Percentiles rank a stretch among this genome's conserved stretches.
These are phyloP conservation scores for Epinephelus fuscoguttatus DNA, from an alignment of 2,113 vertebrate species.

Conservation along the genomic window DNA sequence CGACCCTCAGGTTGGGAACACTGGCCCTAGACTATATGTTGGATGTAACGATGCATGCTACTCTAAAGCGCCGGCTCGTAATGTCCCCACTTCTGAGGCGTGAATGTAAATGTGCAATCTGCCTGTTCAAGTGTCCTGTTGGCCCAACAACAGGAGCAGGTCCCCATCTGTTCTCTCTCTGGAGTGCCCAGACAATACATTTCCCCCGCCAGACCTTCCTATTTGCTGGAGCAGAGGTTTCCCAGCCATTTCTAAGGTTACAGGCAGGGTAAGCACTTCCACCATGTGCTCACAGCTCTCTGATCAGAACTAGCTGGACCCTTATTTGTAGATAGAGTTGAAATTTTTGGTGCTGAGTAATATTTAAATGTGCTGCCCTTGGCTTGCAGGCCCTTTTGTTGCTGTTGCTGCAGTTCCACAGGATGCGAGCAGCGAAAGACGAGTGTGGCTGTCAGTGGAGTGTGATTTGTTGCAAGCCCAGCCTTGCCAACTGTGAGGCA, in stretches of 20 bases:
- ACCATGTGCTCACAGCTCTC: constrained; percentile 57
- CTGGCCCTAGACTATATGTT: constrained; percentile 10
- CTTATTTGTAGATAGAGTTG: constrained; percentile 49
- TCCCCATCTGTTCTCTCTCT: constrained; percentile 92
- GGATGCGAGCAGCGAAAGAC: constrained; percentile 57
- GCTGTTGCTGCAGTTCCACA: constrained; percentile 68
- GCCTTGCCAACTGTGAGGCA: constrained; percentile 81
- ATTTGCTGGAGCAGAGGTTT: constrained; percentile 71
- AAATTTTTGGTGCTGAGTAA: constrained; percentile 50
- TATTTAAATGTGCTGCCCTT: constrained; percentile 70
- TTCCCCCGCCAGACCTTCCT: constrained; percentile 69
- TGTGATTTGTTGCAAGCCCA: constrained; percentile 80
- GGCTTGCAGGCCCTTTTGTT: constrained; percentile 56
- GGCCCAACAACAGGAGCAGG: constrained; percentile 89
- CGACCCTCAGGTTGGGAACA: too few species aligned
- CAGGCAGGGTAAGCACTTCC: constrained; percentile 55
- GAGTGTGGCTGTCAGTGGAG: constrained; percentile 69
- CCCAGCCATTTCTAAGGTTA: constrained; percentile 69
- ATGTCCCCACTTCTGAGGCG: constrained; percentile 78
- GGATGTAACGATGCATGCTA: constrained; percentile 29
- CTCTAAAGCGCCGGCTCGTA: constrained; percentile 48
- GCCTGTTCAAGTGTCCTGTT: constrained; percentile 88
- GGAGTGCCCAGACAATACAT: constrained; percentile 83
- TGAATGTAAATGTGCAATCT: constrained; percentile 93
- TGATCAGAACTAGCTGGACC: constrained; percentile 49